Evolutionary conservation across 2,888 invertebrate species (phyloP), one percentile per base, ranked within the genome.

Genomic region (Heliconius sara): DNA sequence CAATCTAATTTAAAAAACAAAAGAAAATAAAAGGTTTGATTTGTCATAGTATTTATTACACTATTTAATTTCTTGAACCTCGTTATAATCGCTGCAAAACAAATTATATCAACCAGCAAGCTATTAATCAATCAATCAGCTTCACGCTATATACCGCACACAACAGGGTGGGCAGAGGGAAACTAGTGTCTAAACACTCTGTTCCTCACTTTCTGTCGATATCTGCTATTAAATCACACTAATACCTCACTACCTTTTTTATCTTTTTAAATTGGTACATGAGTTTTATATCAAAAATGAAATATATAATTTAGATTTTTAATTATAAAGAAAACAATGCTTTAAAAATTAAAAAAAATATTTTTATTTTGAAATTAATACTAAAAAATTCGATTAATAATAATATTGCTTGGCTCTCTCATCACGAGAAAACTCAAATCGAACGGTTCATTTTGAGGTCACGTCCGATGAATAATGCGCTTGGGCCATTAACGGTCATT

Each of bases 401-500:
- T 34, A 60, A 3, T n/a, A n/a, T 73, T 73, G 73, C 57, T 34
- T 73, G 60, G 19, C n/a, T 65, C 63, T 75, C 63, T 43, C 63
- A 65, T 63, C 63, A 65, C 43, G 60, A 75, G 34, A 75, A 68
- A 75, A 71, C 71, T 81, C 71, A 75, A 71, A 76, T 57, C 75
- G 75, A 75, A 79, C 77, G 77, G 77, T 79, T 81, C 77, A 75
- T 79, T 93, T 93, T 91, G 93, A 92, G 94, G 94, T 92, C 94
- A 90, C 88, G 88, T 86, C 89, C 88, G 89, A 90, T 91, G 91
- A 93, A 92, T 92, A 91, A 93, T 91, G 89, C 89, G 88, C 88
- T 84, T 86, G 88, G 85, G 88, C 91, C 91, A 93, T 94, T 95
- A 94, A 90, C 89, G 90, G 92, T 94, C 94, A 94, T 94, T 95